Conservation (phyloP, 2,888 invertebrate genomes). For the Acronicta leporina region DNA sequence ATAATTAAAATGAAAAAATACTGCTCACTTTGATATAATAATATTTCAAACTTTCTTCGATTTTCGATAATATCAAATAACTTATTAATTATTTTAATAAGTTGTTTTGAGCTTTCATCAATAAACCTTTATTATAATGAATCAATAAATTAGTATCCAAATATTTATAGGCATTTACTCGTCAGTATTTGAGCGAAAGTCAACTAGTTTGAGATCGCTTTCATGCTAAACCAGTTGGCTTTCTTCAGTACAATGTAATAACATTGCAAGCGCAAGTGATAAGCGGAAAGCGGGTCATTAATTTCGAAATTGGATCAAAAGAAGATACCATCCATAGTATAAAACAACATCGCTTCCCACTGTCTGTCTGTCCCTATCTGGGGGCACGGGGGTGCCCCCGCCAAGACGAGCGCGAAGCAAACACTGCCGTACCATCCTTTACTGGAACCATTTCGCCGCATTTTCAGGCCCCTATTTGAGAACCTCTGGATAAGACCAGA, state of each 20-base stretch:
- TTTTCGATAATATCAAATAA: not conserved
- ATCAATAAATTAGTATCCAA: not conserved
- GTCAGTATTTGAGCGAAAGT: constrained; percentile 71
- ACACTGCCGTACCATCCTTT: too few species aligned
- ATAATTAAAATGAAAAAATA: too few species aligned
- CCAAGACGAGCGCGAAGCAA: too few species aligned
- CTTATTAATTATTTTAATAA: not conserved
- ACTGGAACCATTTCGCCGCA: too few species aligned
- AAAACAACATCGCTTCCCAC: too few species aligned
- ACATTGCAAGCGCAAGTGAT: constrained; percentile 54
- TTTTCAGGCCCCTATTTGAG: too few species aligned
- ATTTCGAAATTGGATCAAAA: constrained; percentile 1
- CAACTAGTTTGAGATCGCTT: constrained; percentile 62
- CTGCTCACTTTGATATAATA: too few species aligned
- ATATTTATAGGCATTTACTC: constrained; percentile 39
- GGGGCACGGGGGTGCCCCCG: too few species aligned
- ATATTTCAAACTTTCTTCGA: constrained; percentile 2
- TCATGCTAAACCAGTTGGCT: constrained; percentile 78
- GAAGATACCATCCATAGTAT: too few species aligned
- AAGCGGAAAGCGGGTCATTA: constrained; percentile 19
- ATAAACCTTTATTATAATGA: too few species aligned
- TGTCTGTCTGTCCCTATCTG: too few species aligned
- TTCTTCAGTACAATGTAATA: constrained; percentile 76
- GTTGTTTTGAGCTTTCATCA: not conserved
- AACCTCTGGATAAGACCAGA: too few species aligned